A percentile compares a stretch with the other conserved stretches of the same genome.
Evolutionary conservation across 1,140 invertebrate species (phyloP).

Genomic region (Drosophila repleta): DNA sequence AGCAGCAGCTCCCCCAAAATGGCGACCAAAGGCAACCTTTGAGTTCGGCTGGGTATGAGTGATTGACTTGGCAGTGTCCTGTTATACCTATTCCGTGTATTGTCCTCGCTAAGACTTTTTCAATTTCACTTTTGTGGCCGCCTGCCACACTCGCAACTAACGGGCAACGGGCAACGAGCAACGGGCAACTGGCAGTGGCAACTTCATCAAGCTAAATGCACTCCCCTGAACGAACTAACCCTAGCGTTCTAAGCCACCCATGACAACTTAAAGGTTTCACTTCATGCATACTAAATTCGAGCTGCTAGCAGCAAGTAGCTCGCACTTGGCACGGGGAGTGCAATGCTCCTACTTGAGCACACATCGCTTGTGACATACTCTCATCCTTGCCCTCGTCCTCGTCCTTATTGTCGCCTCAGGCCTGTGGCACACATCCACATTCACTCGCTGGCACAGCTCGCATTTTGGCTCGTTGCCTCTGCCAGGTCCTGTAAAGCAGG

Average conservation of each 20-base stretch:
- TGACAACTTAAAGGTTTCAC: conserved; percentile 72
- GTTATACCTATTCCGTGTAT: conserved; percentile 3
- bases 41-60: conserved; percentile 58
- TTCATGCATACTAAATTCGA: conserved; percentile 67
- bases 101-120: conserved; percentile 41
- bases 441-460: conserved; percentile 15
- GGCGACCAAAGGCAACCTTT: conserved; percentile 41
- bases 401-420: conserved; percentile 16
- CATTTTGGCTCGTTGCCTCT: conserved; percentile 61
- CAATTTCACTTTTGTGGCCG: conserved; percentile 59
- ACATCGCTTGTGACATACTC: conserved; percentile 71
- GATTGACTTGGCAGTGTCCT: conserved; percentile 64
- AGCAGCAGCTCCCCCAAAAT: conserved; percentile 3
- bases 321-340: conserved; percentile 48
- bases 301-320: conserved; percentile 14
- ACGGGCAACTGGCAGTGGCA: no score
- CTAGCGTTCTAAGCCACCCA: conserved; percentile 29
- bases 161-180: no score
- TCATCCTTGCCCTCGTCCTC: neutral
- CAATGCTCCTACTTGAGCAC: conserved; percentile 75
- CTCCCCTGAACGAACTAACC: conserved; percentile 50
- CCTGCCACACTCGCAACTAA: neutral
- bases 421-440: conserved; percentile 42
- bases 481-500: conserved; percentile 33
- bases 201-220: conserved; percentile 70